These are phyloP conservation scores for Melanotaenia trifasciata DNA, from an alignment of 2,797 vertebrate genomes.

Conservation along the genomic window DNA sequence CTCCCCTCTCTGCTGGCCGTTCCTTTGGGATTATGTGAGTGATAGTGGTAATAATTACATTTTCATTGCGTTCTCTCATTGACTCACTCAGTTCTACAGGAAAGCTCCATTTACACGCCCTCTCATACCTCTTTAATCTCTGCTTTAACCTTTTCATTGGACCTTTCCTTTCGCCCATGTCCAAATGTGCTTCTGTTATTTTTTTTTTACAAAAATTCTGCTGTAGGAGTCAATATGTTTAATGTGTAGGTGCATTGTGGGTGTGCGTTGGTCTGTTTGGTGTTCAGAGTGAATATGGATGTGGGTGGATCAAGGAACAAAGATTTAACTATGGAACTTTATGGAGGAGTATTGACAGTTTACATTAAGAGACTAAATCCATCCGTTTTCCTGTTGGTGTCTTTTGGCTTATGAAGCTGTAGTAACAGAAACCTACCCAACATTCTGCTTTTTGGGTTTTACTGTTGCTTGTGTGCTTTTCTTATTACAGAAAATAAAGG, in stretches of 20 bases:
- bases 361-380: conserved; percentile 37
- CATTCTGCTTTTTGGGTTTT: conserved; percentile 5
- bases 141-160: conserved; percentile 27
- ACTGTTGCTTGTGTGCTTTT: not conserved
- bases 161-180: conserved; percentile 3
- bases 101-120: conserved; percentile 31
- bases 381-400: conserved; percentile 14
- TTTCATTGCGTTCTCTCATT: conserved; percentile 41
- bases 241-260: conserved; percentile 52
- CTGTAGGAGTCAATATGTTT: conserved; percentile 29
- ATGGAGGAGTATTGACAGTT: conserved; percentile 51
- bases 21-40: conserved; percentile 43
- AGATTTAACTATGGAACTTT: conserved; percentile 58
- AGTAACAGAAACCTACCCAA: not conserved
- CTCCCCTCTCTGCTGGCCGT: not conserved
- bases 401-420: conserved; percentile 18
- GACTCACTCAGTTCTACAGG: conserved; percentile 42
- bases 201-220: conserved; percentile 20
- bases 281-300: conserved; percentile 42
- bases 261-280: conserved; percentile 56
- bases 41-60: conserved; percentile 60
- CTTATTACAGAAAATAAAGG: not conserved
- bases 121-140: conserved; percentile 16
- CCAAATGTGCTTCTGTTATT: conserved; percentile 31
- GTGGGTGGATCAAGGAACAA: conserved; percentile 60